Percentiles rank a stretch among this genome's conserved stretches.
phyloP scores from a whole-genome alignment of 2,113 vertebrate genomes.

The Chaetodon auriga region DNA sequence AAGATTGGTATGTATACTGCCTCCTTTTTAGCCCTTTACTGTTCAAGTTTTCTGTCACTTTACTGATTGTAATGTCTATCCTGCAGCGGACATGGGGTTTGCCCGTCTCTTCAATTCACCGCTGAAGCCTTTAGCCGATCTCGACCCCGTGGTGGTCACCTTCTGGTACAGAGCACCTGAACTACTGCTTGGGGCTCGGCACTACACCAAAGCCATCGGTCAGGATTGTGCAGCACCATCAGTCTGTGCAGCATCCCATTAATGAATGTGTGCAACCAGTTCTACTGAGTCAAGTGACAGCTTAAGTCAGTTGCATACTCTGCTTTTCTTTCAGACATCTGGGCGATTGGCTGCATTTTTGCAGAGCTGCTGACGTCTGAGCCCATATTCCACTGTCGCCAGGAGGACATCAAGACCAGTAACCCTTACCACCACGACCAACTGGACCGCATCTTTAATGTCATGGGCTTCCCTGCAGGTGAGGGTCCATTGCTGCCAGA shows the following conservation, averaged over 20 bases:
- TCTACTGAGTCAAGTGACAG: neutral
- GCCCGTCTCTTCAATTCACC: conserved; percentile 99
- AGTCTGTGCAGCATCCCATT: neutral
- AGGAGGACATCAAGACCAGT: conserved; percentile 99
- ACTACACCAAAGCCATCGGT: conserved; percentile 99
- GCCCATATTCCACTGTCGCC: conserved; percentile 99
- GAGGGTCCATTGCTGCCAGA: conserved; percentile 46
- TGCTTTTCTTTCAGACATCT: conserved; percentile 90
- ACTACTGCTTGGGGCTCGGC: conserved; percentile 96
- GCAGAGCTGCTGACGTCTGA: conserved; percentile 99
- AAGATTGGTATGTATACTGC: conserved; percentile 94
- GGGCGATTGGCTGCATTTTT: conserved; percentile 99
- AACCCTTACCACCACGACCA: conserved; percentile 99
- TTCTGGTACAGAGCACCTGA: conserved; percentile 99
- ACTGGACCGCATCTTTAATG: conserved; percentile 99
- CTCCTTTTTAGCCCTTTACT: neutral
- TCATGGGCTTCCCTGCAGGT: conserved; percentile 99
- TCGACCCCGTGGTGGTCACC: conserved; percentile 99
- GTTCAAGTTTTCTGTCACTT: neutral
- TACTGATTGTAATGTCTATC: neutral
- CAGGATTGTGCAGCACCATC: conserved; percentile 70
- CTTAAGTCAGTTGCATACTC: neutral
- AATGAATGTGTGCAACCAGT: neutral
- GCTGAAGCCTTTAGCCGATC: conserved; percentile 99
- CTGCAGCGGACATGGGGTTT: conserved; percentile 99